These are phyloP conservation scores for Pyralis farinalis DNA, from an alignment of 2,888 invertebrate genomes.

Conservation along the genomic window DNA sequence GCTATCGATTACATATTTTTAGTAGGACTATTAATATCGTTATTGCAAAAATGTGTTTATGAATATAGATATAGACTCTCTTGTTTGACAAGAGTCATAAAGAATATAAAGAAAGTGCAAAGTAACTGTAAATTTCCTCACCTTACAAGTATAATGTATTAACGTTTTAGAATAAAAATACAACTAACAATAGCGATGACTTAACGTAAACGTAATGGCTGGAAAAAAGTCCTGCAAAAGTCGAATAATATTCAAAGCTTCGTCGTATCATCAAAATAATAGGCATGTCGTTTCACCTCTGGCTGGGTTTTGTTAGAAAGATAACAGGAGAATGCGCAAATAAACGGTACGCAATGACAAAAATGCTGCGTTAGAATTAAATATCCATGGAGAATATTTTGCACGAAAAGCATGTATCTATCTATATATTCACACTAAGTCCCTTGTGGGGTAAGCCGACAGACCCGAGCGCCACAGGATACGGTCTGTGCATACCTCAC, in stretches of 20 bases:
- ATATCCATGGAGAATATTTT: constrained; percentile 12
- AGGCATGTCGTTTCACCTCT: constrained; percentile 49
- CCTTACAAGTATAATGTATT: constrained; percentile 19
- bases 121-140: constrained; percentile 5
- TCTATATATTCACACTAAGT: too few species aligned
- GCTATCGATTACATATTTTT: too few species aligned
- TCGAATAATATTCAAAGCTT: constrained; percentile 51
- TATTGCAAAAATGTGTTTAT: too few species aligned
- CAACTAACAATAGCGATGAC: constrained; percentile 35
- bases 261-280: constrained; percentile 63
- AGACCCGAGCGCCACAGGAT: too few species aligned
- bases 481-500: too few species aligned
- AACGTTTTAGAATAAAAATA: constrained; percentile 20
- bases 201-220: constrained; percentile 32
- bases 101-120: background rate
- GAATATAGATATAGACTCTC: too few species aligned
- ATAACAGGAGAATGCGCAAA: constrained; percentile 37
- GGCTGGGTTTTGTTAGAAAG: constrained; percentile 42
- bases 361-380: constrained; percentile 30
- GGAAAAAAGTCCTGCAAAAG: constrained; percentile 34
- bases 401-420: too few species aligned
- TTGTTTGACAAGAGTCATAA: background rate
- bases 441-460: too few species aligned
- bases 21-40: too few species aligned
- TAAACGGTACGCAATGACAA: constrained; percentile 30